Evolutionary conservation across 2,113 vertebrate genomes (phyloP), one percentile per base, ranked within the genome.

Genomic region (Dicerorhinus sumatrensis): DNA sequence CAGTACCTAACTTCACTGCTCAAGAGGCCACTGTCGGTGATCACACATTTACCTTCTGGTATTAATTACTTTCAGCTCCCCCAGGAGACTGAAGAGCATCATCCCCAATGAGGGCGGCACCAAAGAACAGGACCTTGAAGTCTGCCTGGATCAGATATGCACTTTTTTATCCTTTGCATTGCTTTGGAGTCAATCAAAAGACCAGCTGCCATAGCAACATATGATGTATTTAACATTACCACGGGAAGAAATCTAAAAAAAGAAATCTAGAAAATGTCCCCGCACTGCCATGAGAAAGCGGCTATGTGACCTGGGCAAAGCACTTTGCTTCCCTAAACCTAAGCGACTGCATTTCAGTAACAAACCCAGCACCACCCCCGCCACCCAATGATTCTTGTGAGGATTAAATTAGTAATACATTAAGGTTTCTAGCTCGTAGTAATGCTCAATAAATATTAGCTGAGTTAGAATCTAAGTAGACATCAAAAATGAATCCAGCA

Each of bases 131-230:
- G 86, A 94, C 54, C 67, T 36, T 58, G n/a, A 56, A 76, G 18
- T 39, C 36, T 39, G 63, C 67, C 67, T 84, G 46, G n/a, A 63
- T 80, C 27, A 89, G 25, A 72, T 11, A 51, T 0, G 21, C 31
- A 88, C 33, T 63, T 92, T 86, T 82, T 93, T 5, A 93, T 48
- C 27, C 76, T 88, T 87, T 85, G n/a, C 82, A 33, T 95, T 85
- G 77, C n/a, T 93, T 80, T 91, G 72, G 84, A 79, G 92, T 95
- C 76, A 46, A 75, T 85, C 76, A 91, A 91, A 97, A 92, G 39
- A 51, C 69, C 62, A 83, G 67, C n/a, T 95, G 69, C 85, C 36
- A 86, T 58, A 87, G 83, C 91, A 96, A 96, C 67, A 27, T 31
- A 54, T 10, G 33, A 73, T 85, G 62, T 65, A 95, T 73, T 95